phyloP scores from a whole-genome alignment of 2,888 invertebrate genomes.

The Tuta absoluta region DNA sequence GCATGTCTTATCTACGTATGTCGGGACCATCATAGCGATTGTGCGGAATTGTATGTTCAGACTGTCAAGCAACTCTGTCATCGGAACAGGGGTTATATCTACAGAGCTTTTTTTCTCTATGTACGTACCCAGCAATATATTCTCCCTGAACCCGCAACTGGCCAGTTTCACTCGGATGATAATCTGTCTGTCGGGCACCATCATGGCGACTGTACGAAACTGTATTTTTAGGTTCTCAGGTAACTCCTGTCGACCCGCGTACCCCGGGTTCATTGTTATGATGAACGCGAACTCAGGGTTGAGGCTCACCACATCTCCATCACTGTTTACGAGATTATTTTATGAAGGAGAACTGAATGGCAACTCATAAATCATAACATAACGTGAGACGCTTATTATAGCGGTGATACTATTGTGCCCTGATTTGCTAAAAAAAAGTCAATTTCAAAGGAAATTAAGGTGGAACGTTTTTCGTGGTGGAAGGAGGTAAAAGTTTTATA shows the following conservation, averaged over 20 bases:
- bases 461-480: too few relatives aligned
- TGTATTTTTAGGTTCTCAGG: conserved; percentile 95
- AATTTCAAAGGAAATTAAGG: too few relatives aligned
- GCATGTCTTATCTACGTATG: too few relatives aligned
- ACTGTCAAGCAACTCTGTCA: conserved; percentile 95
- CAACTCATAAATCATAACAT: too few relatives aligned
- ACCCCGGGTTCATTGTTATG: conserved; percentile 95
- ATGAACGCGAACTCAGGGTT: conserved; percentile 94
- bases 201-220: conserved; percentile 95
- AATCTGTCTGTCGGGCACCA: conserved; percentile 96
- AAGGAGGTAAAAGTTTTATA: too few relatives aligned
- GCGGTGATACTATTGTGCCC: too few relatives aligned
- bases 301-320: conserved; percentile 90
- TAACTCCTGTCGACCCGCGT: conserved; percentile 94
- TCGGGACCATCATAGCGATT: conserved; percentile 98
- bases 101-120: too few relatives aligned
- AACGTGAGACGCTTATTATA: too few relatives aligned
- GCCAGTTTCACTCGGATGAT: conserved; percentile 95
- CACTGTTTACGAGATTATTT: conserved; percentile 72
- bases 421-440: too few relatives aligned
- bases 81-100: too few relatives aligned
- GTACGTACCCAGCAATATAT: conserved; percentile 82
- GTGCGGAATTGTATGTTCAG: conserved; percentile 93
- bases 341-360: too few relatives aligned
- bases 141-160: conserved; percentile 94